Evolutionary conservation across 2,888 invertebrate genomes (phyloP), one percentile per base, ranked within the genome.

Genomic region (Eristalis arbustorum): DNA sequence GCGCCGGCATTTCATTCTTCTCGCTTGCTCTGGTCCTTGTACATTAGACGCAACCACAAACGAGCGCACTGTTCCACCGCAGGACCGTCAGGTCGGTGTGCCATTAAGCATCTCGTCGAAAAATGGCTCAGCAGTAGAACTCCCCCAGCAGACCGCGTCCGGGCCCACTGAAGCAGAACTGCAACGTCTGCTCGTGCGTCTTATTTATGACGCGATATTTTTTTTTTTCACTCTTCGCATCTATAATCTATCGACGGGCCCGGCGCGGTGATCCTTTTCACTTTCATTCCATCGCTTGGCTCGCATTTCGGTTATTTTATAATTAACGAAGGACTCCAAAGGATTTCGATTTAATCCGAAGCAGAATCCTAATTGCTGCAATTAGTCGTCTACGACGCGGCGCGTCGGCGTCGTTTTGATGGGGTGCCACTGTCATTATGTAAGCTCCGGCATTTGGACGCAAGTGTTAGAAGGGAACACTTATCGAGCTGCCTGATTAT

Each of bases 281-380:
- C 61, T 66, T 63, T 40, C 40, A 3, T 37, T 62, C 71, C 18
- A 23, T 59, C 23, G 59, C 11, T 71, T 72, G 67, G 56, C 34
- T 57, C 59, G 14, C 63, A 75, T 79, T 84, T 75, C 42, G 72
- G 72, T 80, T 84, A 80, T 76, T 84, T 84, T 75, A 84, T 84
- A 79, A 79, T 84, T 84, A 80, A 84, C 75, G 75, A 79, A 71
- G 49, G 61, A 37, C 75, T 23, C 18, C n/a, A 62, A 79, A 59
- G 69, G 23, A 80, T 73, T 80, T 76, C 67, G 68, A 71, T 84
- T 84, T 80, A 84, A 84, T 84, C 75, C 84, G 23, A 63, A 79
- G 71, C 64, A 68, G 80, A 84, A 76, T 63, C 76, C 80, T 84
- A 84, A 84, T 84, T 84, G 80, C 80, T 76, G 49, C 72, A 72